Conservation (phyloP, 2,113 vertebrate species). For the Microcebus lehilahytsara region DNA sequence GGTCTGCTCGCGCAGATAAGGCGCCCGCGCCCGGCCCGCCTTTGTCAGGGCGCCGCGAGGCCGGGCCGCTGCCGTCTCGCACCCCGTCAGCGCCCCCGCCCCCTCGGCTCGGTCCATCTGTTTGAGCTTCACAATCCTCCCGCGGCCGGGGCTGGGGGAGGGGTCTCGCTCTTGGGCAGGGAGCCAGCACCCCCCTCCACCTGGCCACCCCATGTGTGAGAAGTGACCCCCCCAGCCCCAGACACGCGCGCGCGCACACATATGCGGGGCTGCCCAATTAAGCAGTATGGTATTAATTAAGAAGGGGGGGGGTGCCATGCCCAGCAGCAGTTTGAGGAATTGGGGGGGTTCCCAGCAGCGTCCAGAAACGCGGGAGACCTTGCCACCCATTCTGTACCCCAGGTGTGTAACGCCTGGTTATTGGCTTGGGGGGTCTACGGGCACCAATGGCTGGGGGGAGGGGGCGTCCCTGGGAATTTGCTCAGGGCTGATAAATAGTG, state of each 20-base stretch:
- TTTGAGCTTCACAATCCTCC: conserved; percentile 89
- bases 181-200: conserved; percentile 62
- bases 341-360: not conserved
- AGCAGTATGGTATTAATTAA: conserved; percentile 71
- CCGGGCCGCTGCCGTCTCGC: conserved; percentile 74
- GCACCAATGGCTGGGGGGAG: not conserved
- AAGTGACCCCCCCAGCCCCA: not conserved
- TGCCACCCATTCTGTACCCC: not conserved
- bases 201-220: conserved; percentile 58
- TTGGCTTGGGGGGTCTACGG: not conserved
- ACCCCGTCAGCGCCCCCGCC: conserved; percentile 82
- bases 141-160: conserved; percentile 71
- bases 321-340: not conserved
- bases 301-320: not conserved
- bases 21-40: conserved; percentile 87
- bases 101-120: conserved; percentile 93
- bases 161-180: conserved; percentile 64
- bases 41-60: conserved; percentile 81
- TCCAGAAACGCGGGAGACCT: not conserved
- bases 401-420: conserved; percentile 32
- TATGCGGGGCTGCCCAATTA: conserved; percentile 57
- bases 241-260: not conserved
- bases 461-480: conserved; percentile 36
- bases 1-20: conserved; percentile 85
- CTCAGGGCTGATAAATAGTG: not conserved